These are phyloP conservation scores for Scaptodrosophila lebanonensis DNA, from an alignment of 1,140 invertebrate species.

Conservation along the genomic window DNA sequence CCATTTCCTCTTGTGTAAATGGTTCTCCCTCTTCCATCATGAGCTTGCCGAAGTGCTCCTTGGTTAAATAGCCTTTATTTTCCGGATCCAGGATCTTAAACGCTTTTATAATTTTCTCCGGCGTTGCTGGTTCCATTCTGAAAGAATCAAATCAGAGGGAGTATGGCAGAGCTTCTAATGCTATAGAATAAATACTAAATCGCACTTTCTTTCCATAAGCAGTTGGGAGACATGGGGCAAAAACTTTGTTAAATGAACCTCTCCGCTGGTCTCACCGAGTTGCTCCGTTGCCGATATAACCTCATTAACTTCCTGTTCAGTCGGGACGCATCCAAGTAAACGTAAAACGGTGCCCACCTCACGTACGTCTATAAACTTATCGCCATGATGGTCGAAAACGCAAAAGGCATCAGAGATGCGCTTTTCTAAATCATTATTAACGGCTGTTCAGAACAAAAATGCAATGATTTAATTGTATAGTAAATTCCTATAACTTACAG, in stretches of 20 bases:
- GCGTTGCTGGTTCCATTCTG: conserved; percentile 82
- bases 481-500: conserved; percentile 19
- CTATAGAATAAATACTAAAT: neutral
- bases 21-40: conserved; percentile 91
- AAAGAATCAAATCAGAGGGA: neutral
- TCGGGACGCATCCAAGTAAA: conserved; percentile 86
- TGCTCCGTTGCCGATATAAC: conserved; percentile 86
- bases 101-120: conserved; percentile 88
- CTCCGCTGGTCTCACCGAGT: conserved; percentile 85
- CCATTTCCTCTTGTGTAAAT: conserved; percentile 90
- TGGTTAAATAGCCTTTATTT: conserved; percentile 84
- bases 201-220: conserved; percentile 70
- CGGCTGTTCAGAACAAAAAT: no score
- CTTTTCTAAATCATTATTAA: conserved; percentile 83
- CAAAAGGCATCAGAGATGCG: conserved; percentile 91
- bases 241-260: conserved; percentile 82
- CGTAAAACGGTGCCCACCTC: conserved; percentile 93
- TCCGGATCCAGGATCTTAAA: conserved; percentile 89
- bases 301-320: conserved; percentile 91
- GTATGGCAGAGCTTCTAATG: neutral
- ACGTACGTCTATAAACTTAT: conserved; percentile 90
- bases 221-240: conserved; percentile 84
- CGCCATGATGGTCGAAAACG: conserved; percentile 91
- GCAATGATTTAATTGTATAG: neutral
- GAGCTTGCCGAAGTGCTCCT: conserved; percentile 82